Evolutionary conservation across 2,888 invertebrate species (phyloP), one percentile per base, ranked within the genome.

Genomic region (Aphidius colemani): DNA sequence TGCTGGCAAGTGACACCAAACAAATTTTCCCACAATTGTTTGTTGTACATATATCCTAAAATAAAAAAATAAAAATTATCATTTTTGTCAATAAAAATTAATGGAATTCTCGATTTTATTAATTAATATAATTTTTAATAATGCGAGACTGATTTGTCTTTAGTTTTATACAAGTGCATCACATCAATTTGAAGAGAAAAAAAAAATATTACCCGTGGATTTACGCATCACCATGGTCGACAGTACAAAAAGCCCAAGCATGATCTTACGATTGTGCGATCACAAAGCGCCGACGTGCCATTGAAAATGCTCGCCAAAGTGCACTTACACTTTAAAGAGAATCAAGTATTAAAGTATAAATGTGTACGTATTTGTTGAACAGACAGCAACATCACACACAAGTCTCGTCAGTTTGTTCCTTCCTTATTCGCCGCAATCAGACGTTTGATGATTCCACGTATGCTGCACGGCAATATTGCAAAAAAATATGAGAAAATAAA

Each of bases 1-100:
- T 68, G 64, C 73, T 71, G 79, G 80, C 80, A 80, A 79, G 74
- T 80, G 80, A 80, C 80, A 78, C 75, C 76, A 73, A 79, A 79
- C 79, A 79, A 80, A 80, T 80, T 74, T 77, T 72, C 74, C 68
- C 72, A 71, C 73, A 59, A 62, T 61, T 59, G 63, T 60, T 63
- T 60, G 64, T 64, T 60, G 63, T 55, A 63, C 63, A 67, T 44
- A 44, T 61, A 48, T 4, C 10, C 39, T n/a, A 10, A 39, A 55
- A 56, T 41, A 43, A 49, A 56, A 10, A 18, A 18, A 18, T 18
- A 18, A 2, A 18, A 18, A 18, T 18, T 18, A 18, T 1, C 2
- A 18, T 18, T 18, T 18, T 18, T 18, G 13, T 18, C 13, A 18
- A 18, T 18, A 18, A 18, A 18, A 18, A 1, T 18, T 18, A 1